phyloP scores from a whole-genome alignment of 1,140 invertebrate species.

The Bactericera cockerelli region DNA sequence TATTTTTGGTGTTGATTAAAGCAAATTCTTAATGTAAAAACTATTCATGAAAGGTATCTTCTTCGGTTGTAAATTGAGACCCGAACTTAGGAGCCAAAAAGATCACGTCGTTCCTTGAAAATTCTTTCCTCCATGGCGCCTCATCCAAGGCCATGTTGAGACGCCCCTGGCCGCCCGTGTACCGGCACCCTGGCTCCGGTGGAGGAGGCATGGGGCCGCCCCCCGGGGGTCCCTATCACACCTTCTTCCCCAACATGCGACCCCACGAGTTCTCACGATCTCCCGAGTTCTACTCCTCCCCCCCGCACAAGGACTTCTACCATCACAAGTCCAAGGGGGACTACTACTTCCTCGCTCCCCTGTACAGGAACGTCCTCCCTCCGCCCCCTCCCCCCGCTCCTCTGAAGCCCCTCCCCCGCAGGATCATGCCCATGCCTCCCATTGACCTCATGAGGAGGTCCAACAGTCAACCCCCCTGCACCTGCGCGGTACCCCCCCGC shows the following conservation, averaged over 20 bases:
- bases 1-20: no score
- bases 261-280: background rate
- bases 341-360: conserved; percentile 49
- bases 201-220: conserved; percentile 26
- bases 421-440: conserved; percentile 27
- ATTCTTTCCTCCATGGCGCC: no score
- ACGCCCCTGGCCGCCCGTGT: conserved; percentile 43
- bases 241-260: background rate
- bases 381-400: conserved; percentile 35
- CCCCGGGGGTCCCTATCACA: background rate
- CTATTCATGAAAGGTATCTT: no score
- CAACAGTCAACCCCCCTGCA: conserved; percentile 12
- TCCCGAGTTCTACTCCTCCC: background rate
- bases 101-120: no score
- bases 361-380: conserved; percentile 44
- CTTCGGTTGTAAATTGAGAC: no score
- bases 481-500: conserved; percentile 28
- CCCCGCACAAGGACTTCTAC: background rate
- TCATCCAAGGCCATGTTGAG: conserved; percentile 7
- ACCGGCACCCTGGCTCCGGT: conserved; percentile 31
- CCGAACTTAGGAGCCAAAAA: no score
- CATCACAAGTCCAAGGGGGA: conserved; percentile 30
- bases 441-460: conserved; percentile 29
- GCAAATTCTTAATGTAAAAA: no score
- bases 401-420: conserved; percentile 20